Evolutionary conservation across 2,888 invertebrate genomes (phyloP), one percentile per base, ranked within the genome.

Genomic region (Melieria omissa): DNA sequence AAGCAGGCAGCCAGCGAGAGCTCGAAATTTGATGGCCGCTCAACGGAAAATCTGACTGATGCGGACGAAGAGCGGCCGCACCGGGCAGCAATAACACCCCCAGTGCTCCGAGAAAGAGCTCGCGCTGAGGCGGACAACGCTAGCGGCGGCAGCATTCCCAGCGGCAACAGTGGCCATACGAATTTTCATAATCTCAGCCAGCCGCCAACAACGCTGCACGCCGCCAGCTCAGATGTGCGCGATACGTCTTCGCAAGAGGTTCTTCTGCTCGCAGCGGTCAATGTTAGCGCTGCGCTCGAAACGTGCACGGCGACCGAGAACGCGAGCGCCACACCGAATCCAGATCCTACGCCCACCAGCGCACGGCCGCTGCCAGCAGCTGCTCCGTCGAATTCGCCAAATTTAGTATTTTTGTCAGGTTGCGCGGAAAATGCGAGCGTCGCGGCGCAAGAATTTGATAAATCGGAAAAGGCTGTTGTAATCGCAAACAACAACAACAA

Each of bases 161-260:
- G 74, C 77, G 70, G 74, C 77, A 70, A 65, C 65, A 65, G 47
- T 46, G 42, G 49, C 58, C 42, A 57, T 72, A 73, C 74, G 71
- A 73, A 74, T 74, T 71, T 73, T 71, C 71, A 58, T 69, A 72
- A 73, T 72, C 14, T 29, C 64, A 60, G 75, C 72, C 71, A 62
- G 60, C 63, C n/a, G 52, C 62, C 41, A 42, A 58, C 65, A 16
- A 71, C 49, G 58, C 49, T 29, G 52, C 64, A 29, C 63, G 52
- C 52, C 14, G 14, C 52, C 29, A 69, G 77, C 79, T 84, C 84
- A 84, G 84, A 84, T 80, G 84, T 80, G 79, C 82, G 82, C 83
- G 83, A 81, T 78, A 75, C 83, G 81, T 83, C 83, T 80, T 75
- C 80, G 80, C 78, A 81, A 79, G 80, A 81, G 78, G 81, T 76